These are phyloP conservation scores for Popillia japonica DNA, from an alignment of 1,140 invertebrate genomes.

Conservation along the genomic window DNA sequence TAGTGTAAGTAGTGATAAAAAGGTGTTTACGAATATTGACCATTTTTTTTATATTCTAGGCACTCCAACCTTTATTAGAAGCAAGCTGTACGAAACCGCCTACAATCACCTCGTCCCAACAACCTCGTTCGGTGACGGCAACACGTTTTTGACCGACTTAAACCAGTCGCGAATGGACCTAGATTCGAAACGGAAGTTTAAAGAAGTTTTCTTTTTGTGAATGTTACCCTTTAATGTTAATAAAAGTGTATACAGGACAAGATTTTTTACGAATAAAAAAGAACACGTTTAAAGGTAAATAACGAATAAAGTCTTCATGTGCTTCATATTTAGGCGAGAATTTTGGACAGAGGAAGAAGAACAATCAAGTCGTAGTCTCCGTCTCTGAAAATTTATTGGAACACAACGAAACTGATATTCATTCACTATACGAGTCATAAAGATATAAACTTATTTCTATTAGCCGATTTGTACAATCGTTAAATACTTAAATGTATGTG, in stretches of 20 bases:
- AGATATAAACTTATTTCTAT: too few species aligned
- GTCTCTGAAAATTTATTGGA: not conserved
- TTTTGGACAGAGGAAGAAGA: not conserved
- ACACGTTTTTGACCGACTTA: conserved; percentile 60
- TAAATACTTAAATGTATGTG: too few species aligned
- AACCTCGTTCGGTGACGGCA: conserved; percentile 56
- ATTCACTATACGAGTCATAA: not conserved
- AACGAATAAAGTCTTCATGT: not conserved
- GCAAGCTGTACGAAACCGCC: conserved; percentile 50
- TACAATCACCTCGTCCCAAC: conserved; percentile 54
- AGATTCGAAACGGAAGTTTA: conserved; percentile 42
- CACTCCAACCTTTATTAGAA: conserved; percentile 56
- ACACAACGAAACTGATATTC: conserved; percentile 12
- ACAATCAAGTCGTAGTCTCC: not conserved
- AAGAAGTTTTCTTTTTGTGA: conserved; percentile 38
- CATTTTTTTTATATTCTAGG: conserved; percentile 46
- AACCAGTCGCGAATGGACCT: conserved; percentile 38
- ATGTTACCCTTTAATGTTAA: conserved; percentile 39
- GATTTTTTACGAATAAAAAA: not conserved
- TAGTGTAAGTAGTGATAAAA: conserved; percentile 48
- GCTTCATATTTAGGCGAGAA: not conserved
- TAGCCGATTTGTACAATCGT: too few species aligned
- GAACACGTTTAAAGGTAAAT: not conserved
- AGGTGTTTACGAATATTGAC: conserved; percentile 21
- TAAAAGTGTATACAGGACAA: not conserved